phyloP scores from a whole-genome alignment of 2,113 vertebrate species.

The Misgurnus mizolepis region DNA sequence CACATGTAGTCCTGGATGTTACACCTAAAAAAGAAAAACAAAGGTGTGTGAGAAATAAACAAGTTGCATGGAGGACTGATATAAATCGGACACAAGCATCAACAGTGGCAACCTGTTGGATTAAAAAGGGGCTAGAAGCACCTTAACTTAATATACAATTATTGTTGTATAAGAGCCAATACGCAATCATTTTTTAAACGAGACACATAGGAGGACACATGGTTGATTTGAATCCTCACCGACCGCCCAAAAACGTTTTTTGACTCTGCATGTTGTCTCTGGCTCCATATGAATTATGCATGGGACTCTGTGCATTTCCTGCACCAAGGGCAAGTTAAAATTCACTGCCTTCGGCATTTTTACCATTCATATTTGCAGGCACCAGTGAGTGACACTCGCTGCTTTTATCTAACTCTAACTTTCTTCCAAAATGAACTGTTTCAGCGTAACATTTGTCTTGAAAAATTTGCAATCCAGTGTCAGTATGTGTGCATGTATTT shows the following conservation, averaged over 20 bases:
- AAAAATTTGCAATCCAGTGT: background rate
- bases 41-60: background rate
- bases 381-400: constrained; percentile 17
- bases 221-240: background rate
- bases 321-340: constrained; percentile 37
- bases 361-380: constrained; percentile 32
- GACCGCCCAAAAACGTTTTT: constrained; percentile 11
- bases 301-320: background rate
- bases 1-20: constrained; percentile 98
- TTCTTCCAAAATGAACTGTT: background rate
- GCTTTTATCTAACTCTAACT: background rate
- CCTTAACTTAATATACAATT: too few species aligned
- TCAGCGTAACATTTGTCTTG: constrained; percentile 16
- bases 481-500: background rate
- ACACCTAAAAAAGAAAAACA: constrained; percentile 75
- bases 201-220: background rate
- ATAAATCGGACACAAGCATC: too few species aligned
- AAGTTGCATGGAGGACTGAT: background rate
- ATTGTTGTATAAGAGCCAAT: too few species aligned
- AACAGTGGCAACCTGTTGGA: too few species aligned
- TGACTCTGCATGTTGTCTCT: constrained; percentile 6
- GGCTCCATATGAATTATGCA: constrained; percentile 34
- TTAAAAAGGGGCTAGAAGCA: too few species aligned
- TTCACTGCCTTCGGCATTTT: constrained; percentile 23
- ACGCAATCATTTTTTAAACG: background rate